These are phyloP conservation scores for Entosphenus tridentatus DNA, from an alignment of 2,113 vertebrate genomes.

Conservation along the genomic window DNA sequence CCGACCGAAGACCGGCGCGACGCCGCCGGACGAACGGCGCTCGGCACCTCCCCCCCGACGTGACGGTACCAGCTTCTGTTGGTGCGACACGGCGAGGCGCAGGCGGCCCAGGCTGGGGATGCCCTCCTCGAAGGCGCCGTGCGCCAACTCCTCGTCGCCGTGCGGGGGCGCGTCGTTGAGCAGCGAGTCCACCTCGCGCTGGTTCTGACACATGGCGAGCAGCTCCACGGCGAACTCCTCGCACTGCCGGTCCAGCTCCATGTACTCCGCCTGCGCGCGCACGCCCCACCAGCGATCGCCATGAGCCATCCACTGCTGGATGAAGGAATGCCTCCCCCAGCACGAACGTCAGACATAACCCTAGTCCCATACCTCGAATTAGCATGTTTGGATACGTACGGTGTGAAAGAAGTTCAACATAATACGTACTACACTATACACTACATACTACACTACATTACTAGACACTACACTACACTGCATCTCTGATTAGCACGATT, in stretches of 20 bases:
- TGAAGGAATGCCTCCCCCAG: not conserved
- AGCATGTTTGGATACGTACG: not conserved
- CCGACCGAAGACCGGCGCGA: too few species aligned
- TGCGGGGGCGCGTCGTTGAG: slow-evolving; percentile 35
- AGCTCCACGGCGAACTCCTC: slow-evolving; percentile 62
- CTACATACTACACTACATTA: too few species aligned
- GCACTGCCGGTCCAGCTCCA: slow-evolving; percentile 39
- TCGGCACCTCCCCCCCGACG: not conserved
- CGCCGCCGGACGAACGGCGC: not conserved
- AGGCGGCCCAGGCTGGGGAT: slow-evolving; percentile 54
- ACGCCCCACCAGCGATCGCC: too few species aligned
- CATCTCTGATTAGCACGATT: too few species aligned
- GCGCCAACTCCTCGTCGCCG: slow-evolving; percentile 20
- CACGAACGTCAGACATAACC: not conserved
- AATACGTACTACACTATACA: too few species aligned
- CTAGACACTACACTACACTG: too few species aligned
- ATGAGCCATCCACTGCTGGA: too few species aligned
- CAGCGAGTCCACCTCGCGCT: slow-evolving; percentile 55
- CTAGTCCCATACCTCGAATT: not conserved
- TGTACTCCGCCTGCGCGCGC: slow-evolving; percentile 40
- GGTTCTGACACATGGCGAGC: slow-evolving; percentile 64
- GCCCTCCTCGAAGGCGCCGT: slow-evolving; percentile 50
- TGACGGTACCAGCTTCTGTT: slow-evolving; percentile 41
- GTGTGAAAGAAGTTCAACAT: too few species aligned
- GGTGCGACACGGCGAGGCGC: slow-evolving; percentile 50